A percentile compares a stretch with the other conserved stretches of the same genome.
Evolutionary conservation across 2,888 invertebrate species (phyloP).

Genomic region (Machimus rusticus): DNA sequence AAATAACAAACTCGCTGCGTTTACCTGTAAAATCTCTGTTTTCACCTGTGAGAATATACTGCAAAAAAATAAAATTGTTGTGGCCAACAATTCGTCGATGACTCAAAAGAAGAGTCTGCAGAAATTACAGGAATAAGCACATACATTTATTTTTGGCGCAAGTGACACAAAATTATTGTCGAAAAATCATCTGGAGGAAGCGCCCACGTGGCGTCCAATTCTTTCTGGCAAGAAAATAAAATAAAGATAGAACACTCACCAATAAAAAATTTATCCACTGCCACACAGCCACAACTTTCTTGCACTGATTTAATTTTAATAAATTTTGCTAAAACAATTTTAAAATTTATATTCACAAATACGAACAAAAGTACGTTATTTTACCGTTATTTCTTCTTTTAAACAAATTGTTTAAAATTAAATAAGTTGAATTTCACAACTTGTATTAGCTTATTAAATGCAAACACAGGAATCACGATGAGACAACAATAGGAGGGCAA

Average conservation of each 20-base stretch:
- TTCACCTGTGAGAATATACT: background rate
- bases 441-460: too few relatives aligned
- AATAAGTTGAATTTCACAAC: too few relatives aligned
- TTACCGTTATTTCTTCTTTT: background rate
- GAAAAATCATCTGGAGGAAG: background rate
- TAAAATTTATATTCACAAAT: background rate
- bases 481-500: background rate
- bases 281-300: background rate
- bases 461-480: background rate
- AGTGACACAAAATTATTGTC: background rate
- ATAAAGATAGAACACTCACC: background rate
- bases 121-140: background rate
- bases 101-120: background rate
- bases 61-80: background rate
- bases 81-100: background rate
- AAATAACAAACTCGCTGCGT: background rate
- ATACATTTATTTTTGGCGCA: background rate
- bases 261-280: background rate
- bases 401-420: background rate
- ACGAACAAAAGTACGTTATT: background rate
- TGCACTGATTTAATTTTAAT: background rate
- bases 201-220: background rate
- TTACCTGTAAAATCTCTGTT: background rate
- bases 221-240: background rate
- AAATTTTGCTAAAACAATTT: background rate